Evolutionary conservation across 2,113 vertebrate species (phyloP).

Genomic region (Sardina pilchardus): DNA sequence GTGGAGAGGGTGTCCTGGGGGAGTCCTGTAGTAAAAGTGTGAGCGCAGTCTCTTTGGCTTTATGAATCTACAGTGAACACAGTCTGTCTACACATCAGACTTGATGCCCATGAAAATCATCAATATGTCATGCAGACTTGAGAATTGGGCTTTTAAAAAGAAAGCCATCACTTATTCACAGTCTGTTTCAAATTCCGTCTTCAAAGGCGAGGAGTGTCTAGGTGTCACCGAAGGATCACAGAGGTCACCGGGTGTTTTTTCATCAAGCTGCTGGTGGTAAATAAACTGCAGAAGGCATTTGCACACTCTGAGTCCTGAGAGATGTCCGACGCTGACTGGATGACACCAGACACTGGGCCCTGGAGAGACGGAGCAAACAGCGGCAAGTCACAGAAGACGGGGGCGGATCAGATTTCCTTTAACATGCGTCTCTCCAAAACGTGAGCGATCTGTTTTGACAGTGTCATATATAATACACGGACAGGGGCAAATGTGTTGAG

Average conservation of each 20-base stretch:
- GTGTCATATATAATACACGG: constrained; percentile 7
- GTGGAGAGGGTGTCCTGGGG: too few species aligned
- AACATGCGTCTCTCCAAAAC: constrained; percentile 17
- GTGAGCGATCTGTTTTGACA: constrained; percentile 5
- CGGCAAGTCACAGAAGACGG: background rate
- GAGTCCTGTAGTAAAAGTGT: background rate
- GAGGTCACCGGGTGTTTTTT: background rate
- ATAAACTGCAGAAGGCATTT: background rate
- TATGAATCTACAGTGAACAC: background rate
- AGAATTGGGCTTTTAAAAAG: background rate
- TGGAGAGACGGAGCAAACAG: background rate
- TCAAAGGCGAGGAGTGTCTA: background rate
- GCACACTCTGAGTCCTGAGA: background rate
- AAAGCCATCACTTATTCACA: background rate
- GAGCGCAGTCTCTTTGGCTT: too few species aligned
- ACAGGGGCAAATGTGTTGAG: background rate
- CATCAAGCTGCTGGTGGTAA: constrained; percentile 12
- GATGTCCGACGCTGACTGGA: background rate
- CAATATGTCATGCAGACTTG: background rate
- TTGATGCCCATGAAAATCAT: background rate
- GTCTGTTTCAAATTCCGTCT: background rate
- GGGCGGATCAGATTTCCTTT: background rate
- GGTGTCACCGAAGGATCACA: background rate
- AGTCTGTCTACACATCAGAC: background rate
- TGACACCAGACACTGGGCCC: background rate